Evolutionary conservation across 2,888 invertebrate genomes (phyloP), one percentile per base, ranked within the genome.

Genomic region (Drosophila barbarae): DNA sequence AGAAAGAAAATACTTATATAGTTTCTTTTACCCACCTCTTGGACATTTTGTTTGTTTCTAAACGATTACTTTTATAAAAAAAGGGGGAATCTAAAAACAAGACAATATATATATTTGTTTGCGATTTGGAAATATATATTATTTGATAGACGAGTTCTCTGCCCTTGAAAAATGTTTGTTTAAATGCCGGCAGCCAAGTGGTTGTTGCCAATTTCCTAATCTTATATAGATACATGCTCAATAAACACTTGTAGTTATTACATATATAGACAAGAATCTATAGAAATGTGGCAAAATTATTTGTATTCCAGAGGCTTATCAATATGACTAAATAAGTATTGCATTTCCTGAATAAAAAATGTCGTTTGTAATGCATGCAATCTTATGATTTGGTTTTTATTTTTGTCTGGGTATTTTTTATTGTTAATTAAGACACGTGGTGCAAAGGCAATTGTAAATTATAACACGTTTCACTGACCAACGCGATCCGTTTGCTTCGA

Each of bases 401-500:
- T 10, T 35, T 15, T 36, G 7, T 55, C 21, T 3, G 18, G n/a
- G n/a, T 50, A 12, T 36, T 30, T 12, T 3, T 8, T 15, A n/a
- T 38, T 30, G 30, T 23, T n/a, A 7, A 15, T 39, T 21, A 28
- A 15, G 12, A n/a, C 12, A 38, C 38, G 6, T 28, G 3, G 6
- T 15, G 2, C 3, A 1, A n/a, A 2, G 12, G 21, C 13, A 28
- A 28, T 55, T 54, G 15, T 30, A 44, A 59, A 8, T 12, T 10
- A n/a, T 42, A 46, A 3, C 12, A 44, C 42, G 13, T 21, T 35
- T 23, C 23, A 38, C 44, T 23, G 32, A 36, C 23, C 15, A 2
- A 47, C 7, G 5, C 47, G 57, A 47, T 60, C 46, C 47, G 47
- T n/a, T 41, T 41, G 18, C 39, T 21, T 18, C 34, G 57, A 47